phyloP scores from a whole-genome alignment of 2,797 vertebrate species.

The Gallinago solitaria region DNA sequence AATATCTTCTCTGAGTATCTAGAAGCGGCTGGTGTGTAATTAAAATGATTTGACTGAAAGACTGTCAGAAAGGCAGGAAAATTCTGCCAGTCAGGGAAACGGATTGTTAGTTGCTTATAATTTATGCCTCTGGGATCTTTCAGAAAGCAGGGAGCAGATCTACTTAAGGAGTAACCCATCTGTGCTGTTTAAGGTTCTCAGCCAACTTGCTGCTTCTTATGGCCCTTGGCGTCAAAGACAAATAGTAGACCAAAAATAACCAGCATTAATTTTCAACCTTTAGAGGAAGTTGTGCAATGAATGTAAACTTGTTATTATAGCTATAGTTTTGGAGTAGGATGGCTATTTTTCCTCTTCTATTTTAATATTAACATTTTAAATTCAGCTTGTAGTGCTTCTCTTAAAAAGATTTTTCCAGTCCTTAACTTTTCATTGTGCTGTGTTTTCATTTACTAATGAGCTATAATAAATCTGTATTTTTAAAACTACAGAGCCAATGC shows the following conservation, averaged over 20 bases:
- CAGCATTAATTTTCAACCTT: neutral
- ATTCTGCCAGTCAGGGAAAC: neutral
- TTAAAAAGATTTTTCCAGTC: neutral
- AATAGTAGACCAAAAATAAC: neutral
- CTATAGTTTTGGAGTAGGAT: neutral
- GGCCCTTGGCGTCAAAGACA: neutral
- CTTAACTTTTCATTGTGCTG: neutral
- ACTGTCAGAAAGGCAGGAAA: neutral
- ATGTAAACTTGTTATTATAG: neutral
- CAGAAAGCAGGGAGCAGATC: neutral
- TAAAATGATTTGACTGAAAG: neutral
- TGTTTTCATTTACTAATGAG: neutral
- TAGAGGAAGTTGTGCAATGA: neutral
- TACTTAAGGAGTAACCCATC: neutral
- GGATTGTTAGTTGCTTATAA: neutral
- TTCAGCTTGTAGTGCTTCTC: neutral
- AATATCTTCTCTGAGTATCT: neutral
- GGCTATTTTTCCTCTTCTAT: neutral
- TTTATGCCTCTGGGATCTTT: neutral
- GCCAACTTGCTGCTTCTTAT: neutral
- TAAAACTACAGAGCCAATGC: neutral
- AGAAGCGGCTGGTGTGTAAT: neutral
- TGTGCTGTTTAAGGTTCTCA: neutral
- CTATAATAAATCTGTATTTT: neutral
- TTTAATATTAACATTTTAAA: neutral